Evolutionary conservation across 2,113 vertebrate species (phyloP).

Genomic region (Apodemus speciosus): DNA sequence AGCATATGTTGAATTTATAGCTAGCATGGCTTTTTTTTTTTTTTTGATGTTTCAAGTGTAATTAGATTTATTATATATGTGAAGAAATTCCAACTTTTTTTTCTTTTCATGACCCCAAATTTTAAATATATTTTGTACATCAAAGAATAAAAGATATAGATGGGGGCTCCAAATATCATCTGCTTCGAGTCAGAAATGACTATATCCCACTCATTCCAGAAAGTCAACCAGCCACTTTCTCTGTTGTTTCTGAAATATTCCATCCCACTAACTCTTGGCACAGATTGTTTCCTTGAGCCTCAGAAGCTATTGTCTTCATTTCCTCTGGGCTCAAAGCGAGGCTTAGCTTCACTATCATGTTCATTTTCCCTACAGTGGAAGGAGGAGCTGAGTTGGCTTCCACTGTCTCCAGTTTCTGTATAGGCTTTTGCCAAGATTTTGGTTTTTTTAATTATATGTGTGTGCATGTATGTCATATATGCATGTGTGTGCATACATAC

Average conservation of each 20-base stretch:
- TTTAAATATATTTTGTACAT: constrained; percentile 32
- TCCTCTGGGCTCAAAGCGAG: constrained; percentile 31
- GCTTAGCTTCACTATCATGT: constrained; percentile 43
- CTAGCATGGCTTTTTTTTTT: no score
- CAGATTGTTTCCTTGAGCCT: constrained; percentile 58
- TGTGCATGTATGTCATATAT: neutral
- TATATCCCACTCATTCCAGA: neutral
- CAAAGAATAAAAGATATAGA: constrained; percentile 15
- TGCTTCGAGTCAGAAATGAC: neutral
- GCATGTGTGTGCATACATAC: neutral
- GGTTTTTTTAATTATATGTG: neutral
- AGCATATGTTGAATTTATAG: neutral
- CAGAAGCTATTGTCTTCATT: constrained; percentile 69
- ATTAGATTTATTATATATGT: neutral
- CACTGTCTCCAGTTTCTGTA: constrained; percentile 17
- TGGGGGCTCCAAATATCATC: neutral
- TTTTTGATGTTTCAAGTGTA: neutral
- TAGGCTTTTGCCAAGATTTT: neutral
- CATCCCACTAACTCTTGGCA: constrained; percentile 57
- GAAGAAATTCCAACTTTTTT: neutral
- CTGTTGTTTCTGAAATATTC: constrained; percentile 24
- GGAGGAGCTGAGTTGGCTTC: neutral
- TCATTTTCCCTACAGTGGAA: constrained; percentile 52
- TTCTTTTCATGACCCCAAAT: neutral
- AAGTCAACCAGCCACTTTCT: constrained; percentile 27